phyloP scores from a whole-genome alignment of 2,113 vertebrate species.

The Pipra filicauda region DNA sequence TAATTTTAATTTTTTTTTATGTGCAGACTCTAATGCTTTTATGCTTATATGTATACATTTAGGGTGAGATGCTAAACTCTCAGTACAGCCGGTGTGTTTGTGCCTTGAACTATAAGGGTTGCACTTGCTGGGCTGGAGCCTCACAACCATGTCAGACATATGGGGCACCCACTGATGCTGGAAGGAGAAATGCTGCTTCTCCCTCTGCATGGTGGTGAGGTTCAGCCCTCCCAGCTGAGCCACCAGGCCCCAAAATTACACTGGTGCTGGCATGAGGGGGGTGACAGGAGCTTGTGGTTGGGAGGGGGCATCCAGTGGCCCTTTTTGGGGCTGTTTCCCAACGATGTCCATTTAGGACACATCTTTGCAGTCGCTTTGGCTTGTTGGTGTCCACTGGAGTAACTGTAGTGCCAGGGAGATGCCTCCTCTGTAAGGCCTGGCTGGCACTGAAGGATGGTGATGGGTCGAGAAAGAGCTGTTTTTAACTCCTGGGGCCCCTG shows the following conservation, averaged over 20 bases:
- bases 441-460: accelerated
- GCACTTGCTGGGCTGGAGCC: neutral
- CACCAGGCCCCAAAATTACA: too few relatives aligned
- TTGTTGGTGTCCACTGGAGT: neutral
- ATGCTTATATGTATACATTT: neutral
- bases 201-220: neutral
- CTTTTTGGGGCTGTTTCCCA: neutral
- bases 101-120: neutral
- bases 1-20: neutral
- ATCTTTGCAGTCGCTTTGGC: accelerated
- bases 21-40: neutral
- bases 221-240: neutral
- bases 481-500: neutral
- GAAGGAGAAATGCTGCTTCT: neutral
- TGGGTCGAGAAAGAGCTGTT: neutral
- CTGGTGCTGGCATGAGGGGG: neutral
- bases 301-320: neutral
- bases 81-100: neutral
- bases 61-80: neutral
- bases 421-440: neutral
- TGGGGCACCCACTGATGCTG: neutral
- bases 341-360: accelerated
- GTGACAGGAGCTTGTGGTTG: accelerated
- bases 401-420: neutral
- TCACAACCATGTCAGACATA: accelerated